A percentile compares a stretch with the other conserved stretches of the same genome.
phyloP scores from a whole-genome alignment of 2,113 vertebrate genomes.

The Brachypteracias leptosomus region DNA sequence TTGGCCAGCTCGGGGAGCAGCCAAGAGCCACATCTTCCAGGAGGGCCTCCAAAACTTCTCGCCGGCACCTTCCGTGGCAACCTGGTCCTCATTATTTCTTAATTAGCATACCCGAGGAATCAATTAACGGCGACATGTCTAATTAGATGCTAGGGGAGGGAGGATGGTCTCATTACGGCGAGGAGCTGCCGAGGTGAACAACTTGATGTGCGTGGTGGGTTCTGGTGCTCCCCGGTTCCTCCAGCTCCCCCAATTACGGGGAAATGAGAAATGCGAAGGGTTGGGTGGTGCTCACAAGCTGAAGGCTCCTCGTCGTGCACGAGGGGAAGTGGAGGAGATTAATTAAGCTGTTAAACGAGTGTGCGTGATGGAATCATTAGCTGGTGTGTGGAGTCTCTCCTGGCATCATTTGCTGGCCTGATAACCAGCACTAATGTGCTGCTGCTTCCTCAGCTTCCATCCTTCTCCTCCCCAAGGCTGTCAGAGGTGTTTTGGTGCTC shows the following conservation, averaged over 20 bases:
- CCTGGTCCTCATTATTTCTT: conserved; percentile 59
- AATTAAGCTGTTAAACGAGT: conserved; percentile 33
- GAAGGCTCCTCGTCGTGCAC: background rate
- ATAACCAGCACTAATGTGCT: background rate
- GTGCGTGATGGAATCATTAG: background rate
- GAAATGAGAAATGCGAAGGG: background rate
- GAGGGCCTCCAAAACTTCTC: background rate
- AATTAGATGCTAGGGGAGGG: conserved; percentile 58
- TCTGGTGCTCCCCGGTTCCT: background rate
- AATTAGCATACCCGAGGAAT: conserved; percentile 70
- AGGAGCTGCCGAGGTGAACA: conserved; percentile 42
- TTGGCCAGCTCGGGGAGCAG: background rate
- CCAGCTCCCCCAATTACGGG: background rate
- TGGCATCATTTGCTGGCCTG: background rate
- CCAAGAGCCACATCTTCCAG: background rate
- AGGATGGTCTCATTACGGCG: background rate
- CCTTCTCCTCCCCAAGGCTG: fast-evolving
- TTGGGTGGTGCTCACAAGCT: background rate
- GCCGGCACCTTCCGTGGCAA: conserved; percentile 8
- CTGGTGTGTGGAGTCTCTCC: background rate
- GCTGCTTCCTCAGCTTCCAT: background rate
- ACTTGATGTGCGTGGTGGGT: background rate
- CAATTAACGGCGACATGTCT: conserved; percentile 63
- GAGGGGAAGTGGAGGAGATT: background rate
- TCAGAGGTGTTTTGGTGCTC: background rate